A percentile compares a stretch with the other conserved stretches of the same genome.
phyloP scores from a whole-genome alignment of 1,140 invertebrate species.

The Acromyrmex charruanus region DNA sequence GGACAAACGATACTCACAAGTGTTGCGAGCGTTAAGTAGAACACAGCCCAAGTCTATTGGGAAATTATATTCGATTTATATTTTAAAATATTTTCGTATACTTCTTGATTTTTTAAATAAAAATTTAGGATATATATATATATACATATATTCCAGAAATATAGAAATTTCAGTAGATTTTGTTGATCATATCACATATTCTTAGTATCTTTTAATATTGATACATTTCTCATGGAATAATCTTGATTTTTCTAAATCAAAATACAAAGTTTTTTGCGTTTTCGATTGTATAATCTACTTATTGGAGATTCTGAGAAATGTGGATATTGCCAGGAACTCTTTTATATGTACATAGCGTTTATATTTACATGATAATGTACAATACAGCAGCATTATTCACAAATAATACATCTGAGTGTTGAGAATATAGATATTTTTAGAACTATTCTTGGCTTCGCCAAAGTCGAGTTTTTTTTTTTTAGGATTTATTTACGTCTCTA shows the following conservation, averaged over 20 bases:
- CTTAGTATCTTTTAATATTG: not conserved
- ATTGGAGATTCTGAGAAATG: not conserved
- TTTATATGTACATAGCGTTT: conserved; percentile 74
- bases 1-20: too few relatives aligned
- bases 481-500: conserved; percentile 61
- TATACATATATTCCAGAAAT: not conserved
- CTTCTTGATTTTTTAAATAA: not conserved
- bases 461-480: conserved; percentile 29
- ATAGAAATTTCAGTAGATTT: conserved; percentile 7
- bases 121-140: not conserved
- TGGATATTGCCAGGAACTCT: not conserved
- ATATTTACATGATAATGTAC: conserved; percentile 84
- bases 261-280: not conserved
- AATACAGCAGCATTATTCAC: conserved; percentile 75
- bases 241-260: not conserved
- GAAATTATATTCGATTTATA: not conserved
- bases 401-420: conserved; percentile 61
- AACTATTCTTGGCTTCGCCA: conserved; percentile 61
- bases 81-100: not conserved
- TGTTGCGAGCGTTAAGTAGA: too few relatives aligned
- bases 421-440: conserved; percentile 39
- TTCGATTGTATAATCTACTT: not conserved
- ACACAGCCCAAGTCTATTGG: not conserved
- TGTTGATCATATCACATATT: not conserved
- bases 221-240: conserved; percentile 1